These are phyloP conservation scores for Vireo griseus DNA, from an alignment of 2,797 vertebrate species.

Conservation along the genomic window DNA sequence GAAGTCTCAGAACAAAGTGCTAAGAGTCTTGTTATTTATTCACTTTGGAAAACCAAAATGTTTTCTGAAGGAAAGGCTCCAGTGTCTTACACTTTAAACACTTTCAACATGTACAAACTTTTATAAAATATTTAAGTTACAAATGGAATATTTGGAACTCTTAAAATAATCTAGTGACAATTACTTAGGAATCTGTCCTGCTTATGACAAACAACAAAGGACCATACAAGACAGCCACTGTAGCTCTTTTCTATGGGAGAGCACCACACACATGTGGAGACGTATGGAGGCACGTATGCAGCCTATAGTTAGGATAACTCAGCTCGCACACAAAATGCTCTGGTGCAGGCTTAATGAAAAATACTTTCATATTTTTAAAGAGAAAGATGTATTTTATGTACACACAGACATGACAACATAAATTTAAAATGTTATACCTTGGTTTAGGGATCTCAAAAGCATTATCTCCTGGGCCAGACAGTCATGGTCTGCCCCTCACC, in stretches of 20 bases:
- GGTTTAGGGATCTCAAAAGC: background rate
- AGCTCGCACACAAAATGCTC: background rate
- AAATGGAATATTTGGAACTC: background rate
- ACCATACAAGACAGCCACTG: background rate
- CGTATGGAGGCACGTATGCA: fast-evolving
- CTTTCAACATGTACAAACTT: background rate
- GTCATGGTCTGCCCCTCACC: background rate
- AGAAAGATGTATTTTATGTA: background rate
- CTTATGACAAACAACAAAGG: background rate
- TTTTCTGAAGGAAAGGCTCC: background rate
- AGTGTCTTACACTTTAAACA: background rate
- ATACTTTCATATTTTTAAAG: background rate
- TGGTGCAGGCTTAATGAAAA: background rate
- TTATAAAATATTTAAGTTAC: background rate
- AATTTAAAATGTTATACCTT: background rate
- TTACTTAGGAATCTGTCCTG: background rate
- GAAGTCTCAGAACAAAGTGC: background rate
- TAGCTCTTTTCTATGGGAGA: background rate
- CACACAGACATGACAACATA: background rate
- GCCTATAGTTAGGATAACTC: background rate
- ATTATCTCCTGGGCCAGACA: background rate
- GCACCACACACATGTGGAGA: background rate
- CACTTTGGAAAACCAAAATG: background rate
- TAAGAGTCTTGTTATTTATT: background rate
- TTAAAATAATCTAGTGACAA: background rate